Evolutionary conservation across 2,113 vertebrate genomes (phyloP).

Genomic region (Paraplagusia blochii): DNA sequence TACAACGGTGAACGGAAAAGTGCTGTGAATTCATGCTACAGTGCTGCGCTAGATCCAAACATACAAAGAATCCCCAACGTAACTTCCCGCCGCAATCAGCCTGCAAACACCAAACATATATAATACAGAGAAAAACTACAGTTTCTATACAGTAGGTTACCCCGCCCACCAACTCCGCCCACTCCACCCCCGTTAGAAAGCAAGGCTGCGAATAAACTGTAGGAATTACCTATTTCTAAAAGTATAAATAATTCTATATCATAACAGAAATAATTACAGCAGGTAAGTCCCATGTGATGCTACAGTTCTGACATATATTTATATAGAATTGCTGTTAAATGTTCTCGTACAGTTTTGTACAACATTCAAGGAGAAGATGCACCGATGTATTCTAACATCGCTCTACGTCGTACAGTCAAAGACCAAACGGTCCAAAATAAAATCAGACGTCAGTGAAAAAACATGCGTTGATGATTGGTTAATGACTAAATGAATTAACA

Average conservation of each 20-base stretch:
- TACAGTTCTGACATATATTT: conserved; percentile 56
- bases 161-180: background rate
- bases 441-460: conserved; percentile 14
- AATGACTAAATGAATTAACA: too few species aligned
- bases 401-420: conserved; percentile 49
- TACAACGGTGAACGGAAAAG: conserved; percentile 58
- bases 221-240: conserved; percentile 1
- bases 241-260: conserved; percentile 9
- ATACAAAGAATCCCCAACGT: conserved; percentile 12
- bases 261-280: background rate
- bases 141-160: conserved; percentile 4
- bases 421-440: too few species aligned
- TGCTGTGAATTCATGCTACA: conserved; percentile 74
- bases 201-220: conserved; percentile 8
- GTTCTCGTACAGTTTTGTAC: conserved; percentile 49
- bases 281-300: conserved; percentile 47
- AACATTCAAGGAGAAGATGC: conserved; percentile 40
- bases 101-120: conserved; percentile 15
- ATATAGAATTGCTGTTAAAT: conserved; percentile 54
- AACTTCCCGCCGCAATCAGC: background rate
- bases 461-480: too few species aligned
- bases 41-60: conserved; percentile 63
- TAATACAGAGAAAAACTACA: background rate
- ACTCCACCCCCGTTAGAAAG: background rate
- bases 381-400: conserved; percentile 30